Base-by-base conservation (phyloP, 2,113 vertebrate species). In the Hippocampus comes region DNA sequence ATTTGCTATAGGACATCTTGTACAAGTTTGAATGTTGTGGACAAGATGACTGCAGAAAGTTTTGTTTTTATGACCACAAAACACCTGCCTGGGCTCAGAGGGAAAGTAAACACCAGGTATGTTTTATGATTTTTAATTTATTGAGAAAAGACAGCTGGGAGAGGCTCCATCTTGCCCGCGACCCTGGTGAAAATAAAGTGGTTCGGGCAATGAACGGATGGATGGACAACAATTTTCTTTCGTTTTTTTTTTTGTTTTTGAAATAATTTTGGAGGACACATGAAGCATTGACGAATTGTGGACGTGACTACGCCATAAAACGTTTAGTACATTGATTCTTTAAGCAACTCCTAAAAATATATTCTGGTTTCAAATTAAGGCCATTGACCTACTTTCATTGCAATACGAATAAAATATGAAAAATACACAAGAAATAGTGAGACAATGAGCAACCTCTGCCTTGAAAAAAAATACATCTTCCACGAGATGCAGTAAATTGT, bases 401-500 rank as follows among this genome's bases (percentile, higher is more conserved):
- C 14, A 5, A 10, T 38, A 17, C 77, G 68, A 65, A 63, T 76
- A 57, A 82, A 78, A 81, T 65, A 56, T 27, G 49, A 23, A 43
- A 57, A 63, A 49, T 43, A 6, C 6, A 23, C 14, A 25, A 59
- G 23, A 59, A 6, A 60, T 1, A 34, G 43, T 30, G 66, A 67
- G 80, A 82, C 75, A 70, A 65, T 77, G 86, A 74, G 76, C 77
- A 84, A 86, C 74, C 63, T 73, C 74, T 78, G 77, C 72, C 73
- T 78, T 81, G 79, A 70, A 71, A 73, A 68, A 43, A 53, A 74
- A 80, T 42, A 49, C 48, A 43, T 70, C n/a, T 89, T 89, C 84
- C 53, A 80, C 27, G 72, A 83, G 79, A 85, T 78, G 88, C 85
- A 84, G 84, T 88, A 89, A 90, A 89, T 87, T 80, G 78, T 84